A percentile compares a stretch with the other conserved stretches of the same genome.
Evolutionary conservation across 2,113 vertebrate genomes (phyloP).

Genomic region (Myotis lucifugus): DNA sequence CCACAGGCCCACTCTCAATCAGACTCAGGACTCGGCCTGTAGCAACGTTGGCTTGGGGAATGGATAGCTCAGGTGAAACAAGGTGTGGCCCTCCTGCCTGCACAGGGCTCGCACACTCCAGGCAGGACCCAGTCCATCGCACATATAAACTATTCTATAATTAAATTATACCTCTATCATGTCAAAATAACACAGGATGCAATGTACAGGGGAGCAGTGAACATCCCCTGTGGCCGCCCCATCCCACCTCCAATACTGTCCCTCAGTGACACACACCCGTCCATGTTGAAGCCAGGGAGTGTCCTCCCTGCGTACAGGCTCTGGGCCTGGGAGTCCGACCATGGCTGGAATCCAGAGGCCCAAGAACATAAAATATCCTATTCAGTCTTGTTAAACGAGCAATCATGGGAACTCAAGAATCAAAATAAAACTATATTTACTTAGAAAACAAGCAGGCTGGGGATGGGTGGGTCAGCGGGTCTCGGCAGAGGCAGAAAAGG

Average conservation of each 20-base stretch:
- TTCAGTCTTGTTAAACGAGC: neutral
- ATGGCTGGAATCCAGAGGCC: neutral
- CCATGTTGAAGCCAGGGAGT: neutral
- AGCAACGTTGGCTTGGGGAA: fast-evolving
- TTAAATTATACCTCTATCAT: neutral
- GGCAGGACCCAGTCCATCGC: neutral
- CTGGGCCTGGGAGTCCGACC: neutral
- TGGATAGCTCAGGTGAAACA: neutral
- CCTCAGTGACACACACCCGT: neutral
- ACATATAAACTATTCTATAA: neutral
- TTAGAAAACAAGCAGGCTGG: neutral
- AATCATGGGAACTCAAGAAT: neutral
- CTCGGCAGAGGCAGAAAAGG: neutral
- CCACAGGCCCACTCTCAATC: neutral
- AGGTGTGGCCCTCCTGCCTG: neutral
- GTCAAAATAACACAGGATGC: neutral
- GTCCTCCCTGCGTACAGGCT: too few species aligned
- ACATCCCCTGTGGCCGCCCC: neutral
- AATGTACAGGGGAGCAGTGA: neutral
- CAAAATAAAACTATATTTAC: neutral
- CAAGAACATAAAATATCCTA: neutral
- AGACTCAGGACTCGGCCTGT: too few species aligned
- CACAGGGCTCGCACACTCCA: neutral
- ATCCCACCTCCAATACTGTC: neutral
- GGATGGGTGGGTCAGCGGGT: neutral